A percentile compares a stretch with the other conserved stretches of the same genome.
These are phyloP conservation scores for Busseola fusca DNA, from an alignment of 2,888 invertebrate genomes.

Conservation along the genomic window DNA sequence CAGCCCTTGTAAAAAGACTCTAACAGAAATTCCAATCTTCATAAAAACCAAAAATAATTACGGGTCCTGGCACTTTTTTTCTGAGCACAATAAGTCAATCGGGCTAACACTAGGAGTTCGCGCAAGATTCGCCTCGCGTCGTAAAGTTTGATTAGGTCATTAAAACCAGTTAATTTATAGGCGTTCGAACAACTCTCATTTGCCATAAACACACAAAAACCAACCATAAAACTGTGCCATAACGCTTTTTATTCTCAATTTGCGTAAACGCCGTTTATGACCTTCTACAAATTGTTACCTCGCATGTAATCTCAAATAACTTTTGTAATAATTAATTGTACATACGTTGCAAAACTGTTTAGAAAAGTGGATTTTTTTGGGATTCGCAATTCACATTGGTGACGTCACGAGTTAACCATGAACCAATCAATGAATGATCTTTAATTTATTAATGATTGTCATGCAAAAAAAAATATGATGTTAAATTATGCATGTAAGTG, in stretches of 20 bases:
- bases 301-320: constrained; percentile 84
- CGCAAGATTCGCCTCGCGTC: constrained; percentile 86
- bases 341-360: constrained; percentile 70
- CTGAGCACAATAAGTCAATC: constrained; percentile 86
- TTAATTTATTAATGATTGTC: constrained; percentile 39
- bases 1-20: constrained; percentile 78
- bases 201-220: constrained; percentile 80
- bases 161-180: constrained; percentile 89
- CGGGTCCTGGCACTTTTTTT: constrained; percentile 71
- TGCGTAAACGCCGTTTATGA: constrained; percentile 70
- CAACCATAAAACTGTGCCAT: constrained; percentile 72
- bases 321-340: constrained; percentile 79
- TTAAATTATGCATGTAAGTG: constrained; percentile 37
- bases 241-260: constrained; percentile 68
- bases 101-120: constrained; percentile 87
- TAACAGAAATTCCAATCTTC: constrained; percentile 88
- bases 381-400: constrained; percentile 51
- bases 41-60: constrained; percentile 88
- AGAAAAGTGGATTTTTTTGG: constrained; percentile 50
- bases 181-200: constrained; percentile 83
- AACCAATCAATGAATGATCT: constrained; percentile 53
- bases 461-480: constrained; percentile 32
- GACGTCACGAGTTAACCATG: constrained; percentile 55
- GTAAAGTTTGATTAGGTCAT: constrained; percentile 89
- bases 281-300: constrained; percentile 71